Evolutionary conservation across 1,140 invertebrate genomes (phyloP).

Genomic region (Probaryconus sp.): DNA sequence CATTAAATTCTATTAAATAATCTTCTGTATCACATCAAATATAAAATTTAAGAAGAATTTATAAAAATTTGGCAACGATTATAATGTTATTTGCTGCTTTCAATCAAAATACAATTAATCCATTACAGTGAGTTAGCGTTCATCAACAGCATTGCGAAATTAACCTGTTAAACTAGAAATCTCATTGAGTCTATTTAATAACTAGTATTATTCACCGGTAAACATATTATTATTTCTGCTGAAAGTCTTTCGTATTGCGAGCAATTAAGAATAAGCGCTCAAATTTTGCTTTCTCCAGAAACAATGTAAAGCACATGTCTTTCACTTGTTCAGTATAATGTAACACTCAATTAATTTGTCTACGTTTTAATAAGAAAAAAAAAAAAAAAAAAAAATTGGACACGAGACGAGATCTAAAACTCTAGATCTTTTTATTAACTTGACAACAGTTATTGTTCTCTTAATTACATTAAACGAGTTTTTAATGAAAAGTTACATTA

Average conservation of each 20-base stretch:
- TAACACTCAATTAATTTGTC: not conserved
- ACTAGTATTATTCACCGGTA: constrained; percentile 42
- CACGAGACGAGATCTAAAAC: too few relatives aligned
- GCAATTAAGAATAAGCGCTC: constrained; percentile 43
- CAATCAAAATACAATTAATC: constrained; percentile 58
- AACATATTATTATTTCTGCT: constrained; percentile 50
- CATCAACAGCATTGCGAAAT: constrained; percentile 42
- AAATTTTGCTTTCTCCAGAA: constrained; percentile 27
- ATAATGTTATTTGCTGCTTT: constrained; percentile 35
- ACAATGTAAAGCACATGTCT: constrained; percentile 15
- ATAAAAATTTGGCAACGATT: constrained; percentile 14
- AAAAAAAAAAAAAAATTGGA: too few relatives aligned
- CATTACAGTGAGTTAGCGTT: constrained; percentile 18
- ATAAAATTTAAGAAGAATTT: constrained; percentile 19
- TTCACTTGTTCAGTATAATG: too few relatives aligned
- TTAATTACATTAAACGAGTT: too few relatives aligned
- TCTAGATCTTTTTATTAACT: too few relatives aligned
- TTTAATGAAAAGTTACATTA: too few relatives aligned
- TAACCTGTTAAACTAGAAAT: constrained; percentile 62
- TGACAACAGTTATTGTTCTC: too few relatives aligned
- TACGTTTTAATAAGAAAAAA: too few relatives aligned
- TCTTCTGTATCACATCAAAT: constrained; percentile 20
- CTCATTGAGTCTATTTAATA: constrained; percentile 52
- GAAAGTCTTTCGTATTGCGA: constrained; percentile 38
- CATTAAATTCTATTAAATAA: too few relatives aligned